A percentile compares a stretch with the other conserved stretches of the same genome.
phyloP scores from a whole-genome alignment of 2,888 invertebrate species.

The Dolomedes plantarius region DNA sequence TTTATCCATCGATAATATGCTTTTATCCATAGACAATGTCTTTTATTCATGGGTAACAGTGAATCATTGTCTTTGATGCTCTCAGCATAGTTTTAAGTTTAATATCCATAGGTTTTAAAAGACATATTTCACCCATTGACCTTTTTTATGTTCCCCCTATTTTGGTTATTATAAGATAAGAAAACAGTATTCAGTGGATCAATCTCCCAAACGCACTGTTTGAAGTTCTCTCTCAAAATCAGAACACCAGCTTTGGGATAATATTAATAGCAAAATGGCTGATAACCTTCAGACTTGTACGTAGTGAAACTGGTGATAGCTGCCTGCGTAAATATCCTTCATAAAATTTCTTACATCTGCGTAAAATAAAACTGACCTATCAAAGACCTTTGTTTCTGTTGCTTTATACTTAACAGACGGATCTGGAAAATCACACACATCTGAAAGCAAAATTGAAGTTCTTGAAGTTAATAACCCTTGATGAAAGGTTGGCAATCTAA shows the following conservation, averaged over 20 bases:
- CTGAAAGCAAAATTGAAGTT: conserved; percentile 35
- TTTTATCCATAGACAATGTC: too few species aligned
- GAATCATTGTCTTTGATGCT: background rate
- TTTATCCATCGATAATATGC: too few species aligned
- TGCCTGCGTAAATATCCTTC: conserved; percentile 39
- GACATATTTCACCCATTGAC: conserved; percentile 59
- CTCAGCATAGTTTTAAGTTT: too few species aligned
- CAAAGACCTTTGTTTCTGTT: background rate
- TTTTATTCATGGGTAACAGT: too few species aligned
- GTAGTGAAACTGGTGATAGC: conserved; percentile 13
- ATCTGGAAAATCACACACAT: conserved; percentile 17
- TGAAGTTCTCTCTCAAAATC: conserved; percentile 43
- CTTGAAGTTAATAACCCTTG: conserved; percentile 27
- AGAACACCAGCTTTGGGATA: conserved; percentile 20
- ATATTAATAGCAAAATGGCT: conserved; percentile 38
- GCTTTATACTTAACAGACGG: background rate
- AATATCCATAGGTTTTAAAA: conserved; percentile 30
- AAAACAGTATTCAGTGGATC: conserved; percentile 67
- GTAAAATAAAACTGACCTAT: background rate
- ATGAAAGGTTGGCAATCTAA: conserved; percentile 50
- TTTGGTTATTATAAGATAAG: conserved; percentile 17
- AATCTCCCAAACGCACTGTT: conserved; percentile 22
- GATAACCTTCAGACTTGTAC: conserved; percentile 25
- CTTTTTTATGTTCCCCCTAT: conserved; percentile 39
- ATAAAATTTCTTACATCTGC: conserved; percentile 45